Evolutionary conservation across 2,888 invertebrate genomes (phyloP).

Genomic region (Diabrotica balteata): DNA sequence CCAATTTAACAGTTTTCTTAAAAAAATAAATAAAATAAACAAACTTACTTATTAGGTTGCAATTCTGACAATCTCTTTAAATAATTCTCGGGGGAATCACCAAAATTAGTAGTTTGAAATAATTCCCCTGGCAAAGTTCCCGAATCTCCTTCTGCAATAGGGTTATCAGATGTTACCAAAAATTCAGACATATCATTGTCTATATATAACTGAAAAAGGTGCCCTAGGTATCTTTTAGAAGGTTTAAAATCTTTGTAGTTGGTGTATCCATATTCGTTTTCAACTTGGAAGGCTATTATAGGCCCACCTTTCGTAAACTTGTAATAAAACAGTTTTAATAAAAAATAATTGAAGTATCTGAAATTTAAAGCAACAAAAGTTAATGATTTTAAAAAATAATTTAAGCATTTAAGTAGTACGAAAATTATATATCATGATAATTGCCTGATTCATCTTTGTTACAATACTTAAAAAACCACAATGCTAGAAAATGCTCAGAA

Average conservation of each 20-base stretch:
- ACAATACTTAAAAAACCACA: no score
- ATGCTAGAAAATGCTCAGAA: no score
- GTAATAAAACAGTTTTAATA: slow-evolving; percentile 61
- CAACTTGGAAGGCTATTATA: slow-evolving; percentile 86
- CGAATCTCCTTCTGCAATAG: slow-evolving; percentile 9
- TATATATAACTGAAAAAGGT: slow-evolving; percentile 56
- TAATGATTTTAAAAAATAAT: no score
- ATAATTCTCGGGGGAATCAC: slow-evolving; percentile 33
- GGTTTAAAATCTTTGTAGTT: slow-evolving; percentile 26
- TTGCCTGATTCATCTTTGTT: no score
- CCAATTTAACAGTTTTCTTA: no score
- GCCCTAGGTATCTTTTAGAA: slow-evolving; percentile 59
- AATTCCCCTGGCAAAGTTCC: slow-evolving; percentile 16
- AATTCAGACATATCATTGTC: slow-evolving; percentile 59
- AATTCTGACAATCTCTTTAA: slow-evolving; percentile 34
- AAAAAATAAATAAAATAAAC: no score
- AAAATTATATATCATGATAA: no score
- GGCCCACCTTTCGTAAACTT: slow-evolving; percentile 80
- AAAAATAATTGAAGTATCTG: slow-evolving; percentile 63
- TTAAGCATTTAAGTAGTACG: no score
- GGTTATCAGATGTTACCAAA: slow-evolving; percentile 60
- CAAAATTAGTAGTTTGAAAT: slow-evolving; percentile 40
- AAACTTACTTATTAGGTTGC: slow-evolving; percentile 35
- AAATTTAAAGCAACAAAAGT: neutral
- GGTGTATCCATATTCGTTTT: slow-evolving; percentile 69